Percentiles rank a stretch among this genome's conserved stretches.
Evolutionary conservation across 2,888 invertebrate genomes (phyloP).

Genomic region (Apotomis turbidana): DNA sequence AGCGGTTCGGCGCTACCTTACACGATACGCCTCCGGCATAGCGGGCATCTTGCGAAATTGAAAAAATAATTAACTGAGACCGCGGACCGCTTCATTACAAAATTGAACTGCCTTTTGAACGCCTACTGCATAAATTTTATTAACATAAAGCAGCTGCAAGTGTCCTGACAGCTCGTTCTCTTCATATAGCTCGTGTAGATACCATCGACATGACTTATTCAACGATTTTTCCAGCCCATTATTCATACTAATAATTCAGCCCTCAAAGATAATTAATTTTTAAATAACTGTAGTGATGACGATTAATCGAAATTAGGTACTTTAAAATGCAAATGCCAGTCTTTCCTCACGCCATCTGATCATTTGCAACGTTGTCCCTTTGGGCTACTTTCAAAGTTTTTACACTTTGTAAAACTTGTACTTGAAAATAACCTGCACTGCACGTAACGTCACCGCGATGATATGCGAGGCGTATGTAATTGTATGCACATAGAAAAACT

Average conservation of each 20-base stretch:
- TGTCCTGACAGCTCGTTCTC: slow-evolving; percentile 47
- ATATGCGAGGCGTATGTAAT: no score
- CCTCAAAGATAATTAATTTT: slow-evolving; percentile 24
- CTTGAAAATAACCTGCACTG: no score
- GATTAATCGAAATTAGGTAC: slow-evolving; percentile 61
- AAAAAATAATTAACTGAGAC: slow-evolving; percentile 74
- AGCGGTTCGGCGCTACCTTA: slow-evolving; percentile 50
- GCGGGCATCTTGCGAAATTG: slow-evolving; percentile 69
- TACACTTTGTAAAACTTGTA: no score
- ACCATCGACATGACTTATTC: slow-evolving; percentile 38
- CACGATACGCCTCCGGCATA: slow-evolving; percentile 49
- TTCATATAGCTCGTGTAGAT: slow-evolving; percentile 41
- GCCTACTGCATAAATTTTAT: slow-evolving; percentile 62
- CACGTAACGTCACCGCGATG: no score
- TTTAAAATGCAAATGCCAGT: slow-evolving; percentile 67
- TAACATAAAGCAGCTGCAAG: slow-evolving; percentile 46
- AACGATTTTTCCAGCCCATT: slow-evolving; percentile 32
- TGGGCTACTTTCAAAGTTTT: no score
- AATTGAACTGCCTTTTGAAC: slow-evolving; percentile 68
- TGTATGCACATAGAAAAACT: no score
- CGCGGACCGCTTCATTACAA: slow-evolving; percentile 69
- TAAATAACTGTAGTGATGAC: slow-evolving; percentile 53
- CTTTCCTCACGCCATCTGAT: slow-evolving; percentile 56
- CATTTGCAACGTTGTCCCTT: slow-evolving; percentile 46
- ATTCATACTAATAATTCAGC: slow-evolving; percentile 34